Evolutionary conservation across 2,888 invertebrate species (phyloP).

Genomic region (Meiosimyza decipiens): DNA sequence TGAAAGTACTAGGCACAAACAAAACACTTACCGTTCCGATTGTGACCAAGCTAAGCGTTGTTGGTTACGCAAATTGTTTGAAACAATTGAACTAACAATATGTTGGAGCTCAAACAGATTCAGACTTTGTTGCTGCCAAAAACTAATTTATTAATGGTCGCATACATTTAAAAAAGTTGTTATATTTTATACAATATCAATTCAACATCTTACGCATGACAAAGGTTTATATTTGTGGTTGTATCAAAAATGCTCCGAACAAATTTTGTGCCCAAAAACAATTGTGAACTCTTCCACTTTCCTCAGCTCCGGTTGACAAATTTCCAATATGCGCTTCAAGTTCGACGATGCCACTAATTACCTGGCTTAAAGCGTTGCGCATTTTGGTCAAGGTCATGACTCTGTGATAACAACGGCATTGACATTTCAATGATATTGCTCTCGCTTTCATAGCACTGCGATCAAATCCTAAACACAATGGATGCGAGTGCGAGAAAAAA

Average conservation of each 20-base stretch:
- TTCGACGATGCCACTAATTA: no score
- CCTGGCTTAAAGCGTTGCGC: neutral
- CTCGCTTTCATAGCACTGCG: neutral
- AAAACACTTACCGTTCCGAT: neutral
- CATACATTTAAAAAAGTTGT: neutral
- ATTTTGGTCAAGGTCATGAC: slow-evolving; percentile 22
- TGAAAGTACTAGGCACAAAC: neutral
- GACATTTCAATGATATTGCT: neutral
- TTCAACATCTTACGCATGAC: no score
- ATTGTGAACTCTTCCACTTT: neutral
- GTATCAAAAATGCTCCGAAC: neutral
- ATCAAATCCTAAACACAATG: no score
- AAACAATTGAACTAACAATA: no score
- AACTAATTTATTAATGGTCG: neutral
- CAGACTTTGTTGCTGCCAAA: neutral
- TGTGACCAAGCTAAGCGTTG: slow-evolving; percentile 13
- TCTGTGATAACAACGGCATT: neutral
- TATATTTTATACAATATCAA: neutral
- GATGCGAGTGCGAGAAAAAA: no score
- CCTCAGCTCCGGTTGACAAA: neutral
- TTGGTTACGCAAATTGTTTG: slow-evolving; percentile 14
- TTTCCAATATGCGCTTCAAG: no score
- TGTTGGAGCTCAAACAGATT: neutral
- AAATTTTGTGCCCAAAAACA: neutral
- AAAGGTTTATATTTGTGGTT: no score